phyloP scores from a whole-genome alignment of 1,140 invertebrate species.

The Lasioglossum albipes region DNA sequence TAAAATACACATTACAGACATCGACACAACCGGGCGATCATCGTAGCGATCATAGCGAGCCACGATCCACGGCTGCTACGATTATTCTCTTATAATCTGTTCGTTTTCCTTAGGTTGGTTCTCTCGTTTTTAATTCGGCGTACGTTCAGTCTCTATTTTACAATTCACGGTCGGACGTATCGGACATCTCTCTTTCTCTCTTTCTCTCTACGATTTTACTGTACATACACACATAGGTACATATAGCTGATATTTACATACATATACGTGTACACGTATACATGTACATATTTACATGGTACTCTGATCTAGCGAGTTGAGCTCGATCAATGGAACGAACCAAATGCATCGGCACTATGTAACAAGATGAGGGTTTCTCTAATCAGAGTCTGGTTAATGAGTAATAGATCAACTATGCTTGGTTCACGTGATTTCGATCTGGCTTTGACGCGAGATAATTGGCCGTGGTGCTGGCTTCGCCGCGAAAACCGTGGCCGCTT shows the following conservation, averaged over 20 bases:
- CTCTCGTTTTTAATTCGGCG: too few species aligned
- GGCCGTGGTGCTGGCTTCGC: too few species aligned
- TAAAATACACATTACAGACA: slow-evolving; percentile 67
- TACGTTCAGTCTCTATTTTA: not conserved
- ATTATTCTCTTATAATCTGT: too few species aligned
- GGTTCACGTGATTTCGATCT: slow-evolving; percentile 43
- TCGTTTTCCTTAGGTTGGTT: too few species aligned
- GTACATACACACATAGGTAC: slow-evolving; percentile 30
- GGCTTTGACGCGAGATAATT: not conserved
- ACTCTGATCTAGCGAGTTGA: not conserved
- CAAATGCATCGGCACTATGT: slow-evolving; percentile 16
- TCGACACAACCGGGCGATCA: slow-evolving; percentile 21
- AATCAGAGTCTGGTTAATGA: slow-evolving; percentile 36
- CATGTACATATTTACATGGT: slow-evolving; percentile 28
- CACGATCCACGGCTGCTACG: too few species aligned
- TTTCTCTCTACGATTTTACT: not conserved
- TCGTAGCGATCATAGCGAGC: not conserved
- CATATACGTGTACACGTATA: slow-evolving; percentile 22
- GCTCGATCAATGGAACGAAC: slow-evolving; percentile 15
- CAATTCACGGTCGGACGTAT: slow-evolving; percentile 2
- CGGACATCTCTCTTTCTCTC: not conserved
- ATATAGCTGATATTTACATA: not conserved
- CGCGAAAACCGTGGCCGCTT: too few species aligned
- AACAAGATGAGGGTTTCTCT: slow-evolving; percentile 13
- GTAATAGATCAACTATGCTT: slow-evolving; percentile 4